These are phyloP conservation scores for Huso huso DNA, from an alignment of 2,797 vertebrate genomes.

Conservation along the genomic window DNA sequence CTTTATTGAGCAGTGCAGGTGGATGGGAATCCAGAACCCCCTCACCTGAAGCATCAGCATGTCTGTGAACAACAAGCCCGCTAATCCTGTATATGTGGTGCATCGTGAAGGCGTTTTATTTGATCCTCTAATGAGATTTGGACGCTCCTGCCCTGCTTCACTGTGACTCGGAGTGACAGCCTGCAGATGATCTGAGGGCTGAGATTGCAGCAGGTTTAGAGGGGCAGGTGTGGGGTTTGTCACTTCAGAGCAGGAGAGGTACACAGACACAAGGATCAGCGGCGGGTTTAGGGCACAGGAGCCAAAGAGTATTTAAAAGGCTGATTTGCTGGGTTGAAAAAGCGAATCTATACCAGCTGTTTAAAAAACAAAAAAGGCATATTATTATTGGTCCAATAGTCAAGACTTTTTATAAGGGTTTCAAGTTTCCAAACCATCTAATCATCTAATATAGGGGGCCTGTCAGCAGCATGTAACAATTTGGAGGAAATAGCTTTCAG, in stretches of 20 bases:
- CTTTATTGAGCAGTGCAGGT: no score
- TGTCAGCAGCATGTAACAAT: no score
- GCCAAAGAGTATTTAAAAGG: constrained; percentile 26
- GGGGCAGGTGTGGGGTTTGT: not conserved
- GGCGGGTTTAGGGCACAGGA: constrained; percentile 21
- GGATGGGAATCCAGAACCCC: no score
- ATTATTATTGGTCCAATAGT: no score
- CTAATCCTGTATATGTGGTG: constrained; percentile 24
- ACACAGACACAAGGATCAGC: constrained; percentile 31
- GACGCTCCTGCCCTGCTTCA: constrained; percentile 21
- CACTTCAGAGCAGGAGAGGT: constrained; percentile 13
- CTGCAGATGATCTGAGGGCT: constrained; percentile 31
- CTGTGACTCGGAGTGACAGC: constrained; percentile 9
- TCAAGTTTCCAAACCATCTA: no score
- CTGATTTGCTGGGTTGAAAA: not conserved
- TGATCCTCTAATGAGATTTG: constrained; percentile 45
- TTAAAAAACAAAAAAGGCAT: no score
- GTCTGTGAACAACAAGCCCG: constrained; percentile 12
- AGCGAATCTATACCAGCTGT: no score
- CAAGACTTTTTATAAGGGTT: no score
- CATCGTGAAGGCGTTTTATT: constrained; percentile 17
- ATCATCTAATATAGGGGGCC: no score
- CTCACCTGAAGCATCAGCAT: not conserved
- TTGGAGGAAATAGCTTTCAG: no score
- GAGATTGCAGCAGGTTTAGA: constrained; percentile 22